Evolutionary conservation across 1,140 invertebrate genomes (phyloP).

Genomic region (Papilio helenus): DNA sequence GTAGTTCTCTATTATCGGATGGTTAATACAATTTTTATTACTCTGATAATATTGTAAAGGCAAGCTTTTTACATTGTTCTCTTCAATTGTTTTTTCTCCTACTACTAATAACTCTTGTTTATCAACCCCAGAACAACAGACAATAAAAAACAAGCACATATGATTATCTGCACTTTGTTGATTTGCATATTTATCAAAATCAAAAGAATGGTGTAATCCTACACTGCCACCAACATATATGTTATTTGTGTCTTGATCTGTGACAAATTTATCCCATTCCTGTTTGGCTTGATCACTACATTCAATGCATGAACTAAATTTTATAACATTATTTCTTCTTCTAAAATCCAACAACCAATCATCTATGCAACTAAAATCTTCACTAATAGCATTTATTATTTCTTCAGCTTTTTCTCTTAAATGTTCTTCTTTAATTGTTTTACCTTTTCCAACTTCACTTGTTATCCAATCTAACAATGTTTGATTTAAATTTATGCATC

Average conservation of each 20-base stretch:
- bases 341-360: slow-evolving; percentile 50
- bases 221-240: slow-evolving; percentile 46
- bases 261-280: slow-evolving; percentile 46
- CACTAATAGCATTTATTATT: slow-evolving; percentile 41
- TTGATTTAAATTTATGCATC: slow-evolving; percentile 46
- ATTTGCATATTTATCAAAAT: slow-evolving; percentile 46
- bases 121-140: slow-evolving; percentile 43
- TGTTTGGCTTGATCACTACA: slow-evolving; percentile 40
- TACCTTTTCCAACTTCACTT: slow-evolving; percentile 42
- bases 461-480: slow-evolving; percentile 48
- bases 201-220: slow-evolving; percentile 45
- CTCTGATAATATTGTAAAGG: slow-evolving; percentile 47
- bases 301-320: slow-evolving; percentile 42
- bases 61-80: slow-evolving; percentile 43
- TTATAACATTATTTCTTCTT: slow-evolving; percentile 47
- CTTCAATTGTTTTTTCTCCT: slow-evolving; percentile 44
- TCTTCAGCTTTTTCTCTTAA: slow-evolving; percentile 46
- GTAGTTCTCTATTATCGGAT: slow-evolving; percentile 42
- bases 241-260: slow-evolving; percentile 40
- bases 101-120: slow-evolving; percentile 45
- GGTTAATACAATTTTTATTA: slow-evolving; percentile 43
- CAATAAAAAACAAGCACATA: slow-evolving; percentile 45
- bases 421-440: slow-evolving; percentile 44
- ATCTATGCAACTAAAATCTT: slow-evolving; percentile 46
- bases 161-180: slow-evolving; percentile 41